Evolutionary conservation across 1,140 invertebrate genomes (phyloP), one percentile per base, ranked within the genome.

Genomic region (Halesus radiatus): DNA sequence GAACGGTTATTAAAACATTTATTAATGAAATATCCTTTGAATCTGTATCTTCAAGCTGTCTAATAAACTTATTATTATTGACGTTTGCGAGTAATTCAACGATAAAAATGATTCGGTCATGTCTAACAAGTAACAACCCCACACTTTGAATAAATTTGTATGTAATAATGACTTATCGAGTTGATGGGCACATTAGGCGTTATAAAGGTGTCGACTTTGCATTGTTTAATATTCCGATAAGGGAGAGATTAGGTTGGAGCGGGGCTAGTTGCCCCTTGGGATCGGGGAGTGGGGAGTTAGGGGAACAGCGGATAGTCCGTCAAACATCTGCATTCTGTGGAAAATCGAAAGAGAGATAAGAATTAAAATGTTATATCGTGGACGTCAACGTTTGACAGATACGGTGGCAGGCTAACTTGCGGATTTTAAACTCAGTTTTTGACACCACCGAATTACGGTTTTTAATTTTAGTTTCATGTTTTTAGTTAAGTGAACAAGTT

Each of bases 311-410:
- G 60, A 23, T 64, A 23, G 60, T 26, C 60, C 60, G 18, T 66
- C 62, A 66, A 66, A 66, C 62, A 66, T 66, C 62, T 66, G 62
- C 62, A 66, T 66, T 66, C 22, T 32, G 56, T 20, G 54, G 56
- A 60, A 60, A 60, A 60, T 60, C 56, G 56, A 60, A 60, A 10
- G 56, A 6, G 56, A 60, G 56, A 60, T 60, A 60, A 60, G 56
- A 60, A 60, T 60, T 60, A 60, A 32, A 29, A 66, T 66, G 62
- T 66, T 64, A 23, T 64, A 29, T 16, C 62, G 62, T 16, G 26
- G 26, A 66, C 29, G 62, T 66, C 62, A 66, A 23, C 18, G 62
- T 66, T 66, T 66, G 62, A 66, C 62, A 66, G 62, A 66, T 3
- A 22, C 1, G 20, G 56, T 18, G n/a, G 20, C 7, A 23, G 56